Conservation (phyloP, 2,888 invertebrate genomes). For the Brachyptera risi region DNA sequence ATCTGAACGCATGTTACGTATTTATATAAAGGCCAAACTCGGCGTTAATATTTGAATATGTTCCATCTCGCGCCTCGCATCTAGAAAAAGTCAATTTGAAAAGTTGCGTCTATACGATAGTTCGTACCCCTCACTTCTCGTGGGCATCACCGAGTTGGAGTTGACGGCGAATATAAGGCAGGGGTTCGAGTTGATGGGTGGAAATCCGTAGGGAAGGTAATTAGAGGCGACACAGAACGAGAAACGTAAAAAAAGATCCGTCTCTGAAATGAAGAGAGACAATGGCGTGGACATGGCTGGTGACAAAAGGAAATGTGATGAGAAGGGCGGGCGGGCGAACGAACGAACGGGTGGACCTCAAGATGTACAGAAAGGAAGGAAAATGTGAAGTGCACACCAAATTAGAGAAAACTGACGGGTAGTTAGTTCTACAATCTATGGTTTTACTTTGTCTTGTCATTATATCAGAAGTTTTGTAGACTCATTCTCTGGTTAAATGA, state of each 20-base stretch:
- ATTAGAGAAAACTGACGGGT: background rate
- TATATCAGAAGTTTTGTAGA: background rate
- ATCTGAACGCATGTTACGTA: conserved; percentile 6
- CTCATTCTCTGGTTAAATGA: conserved; percentile 3
- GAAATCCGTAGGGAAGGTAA: conserved; percentile 14
- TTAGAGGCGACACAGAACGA: conserved; percentile 16
- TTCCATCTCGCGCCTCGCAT: background rate
- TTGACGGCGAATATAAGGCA: background rate
- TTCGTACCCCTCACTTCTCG: background rate
- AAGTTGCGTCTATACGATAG: too few species aligned
- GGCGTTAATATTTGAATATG: conserved; percentile 17
- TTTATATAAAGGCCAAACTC: conserved; percentile 11
- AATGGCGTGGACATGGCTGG: background rate
- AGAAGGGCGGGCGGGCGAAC: background rate
- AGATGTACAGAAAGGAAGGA: background rate
- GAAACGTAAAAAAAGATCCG: conserved; percentile 1
- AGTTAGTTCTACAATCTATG: too few species aligned
- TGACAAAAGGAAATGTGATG: background rate
- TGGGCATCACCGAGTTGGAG: background rate
- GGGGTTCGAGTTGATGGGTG: conserved; percentile 10
- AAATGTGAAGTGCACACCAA: conserved; percentile 6
- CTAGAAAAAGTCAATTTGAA: conserved; percentile 17
- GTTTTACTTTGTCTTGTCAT: background rate
- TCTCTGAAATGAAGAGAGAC: too few species aligned
- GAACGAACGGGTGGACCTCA: background rate